Conservation (phyloP, 2,888 invertebrate genomes). For the Stratiomys singularior region DNA sequence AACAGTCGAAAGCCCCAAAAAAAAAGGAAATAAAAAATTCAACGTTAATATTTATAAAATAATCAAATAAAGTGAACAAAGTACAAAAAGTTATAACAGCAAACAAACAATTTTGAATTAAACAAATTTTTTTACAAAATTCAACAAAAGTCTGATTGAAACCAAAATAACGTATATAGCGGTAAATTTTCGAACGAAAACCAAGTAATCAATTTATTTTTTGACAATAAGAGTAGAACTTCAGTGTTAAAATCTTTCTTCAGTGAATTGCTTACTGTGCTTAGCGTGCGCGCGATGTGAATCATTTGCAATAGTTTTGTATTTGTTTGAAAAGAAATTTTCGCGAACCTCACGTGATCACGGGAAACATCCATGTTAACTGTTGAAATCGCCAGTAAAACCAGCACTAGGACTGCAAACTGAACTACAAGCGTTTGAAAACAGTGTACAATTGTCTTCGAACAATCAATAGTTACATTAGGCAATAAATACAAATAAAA, state of each 20-base stretch:
- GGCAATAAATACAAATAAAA: slow-evolving; percentile 50
- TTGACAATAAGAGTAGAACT: no score
- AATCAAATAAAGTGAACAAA: slow-evolving; percentile 54
- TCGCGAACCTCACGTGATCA: neutral
- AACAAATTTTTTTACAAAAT: slow-evolving; percentile 45
- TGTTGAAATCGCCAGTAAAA: neutral
- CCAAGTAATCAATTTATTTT: no score
- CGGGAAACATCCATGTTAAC: neutral
- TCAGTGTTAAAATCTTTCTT: neutral
- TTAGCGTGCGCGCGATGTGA: neutral
- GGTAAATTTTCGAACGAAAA: slow-evolving; percentile 25
- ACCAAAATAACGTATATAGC: slow-evolving; percentile 46
- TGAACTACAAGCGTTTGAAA: neutral
- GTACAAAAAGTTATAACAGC: slow-evolving; percentile 52
- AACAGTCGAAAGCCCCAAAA: slow-evolving; percentile 47
- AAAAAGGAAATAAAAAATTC: slow-evolving; percentile 22
- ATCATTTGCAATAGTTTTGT: slow-evolving; percentile 28
- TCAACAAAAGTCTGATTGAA: slow-evolving; percentile 50
- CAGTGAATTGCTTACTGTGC: neutral
- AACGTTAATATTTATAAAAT: neutral
- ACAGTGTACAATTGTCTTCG: slow-evolving; percentile 4
- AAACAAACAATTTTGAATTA: slow-evolving; percentile 43
- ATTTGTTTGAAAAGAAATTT: neutral
- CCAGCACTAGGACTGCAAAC: neutral
- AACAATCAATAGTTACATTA: slow-evolving; percentile 13